phyloP scores from a whole-genome alignment of 92 coral and sea anemone genomes.

The Epizoanthus illoricatus region DNA sequence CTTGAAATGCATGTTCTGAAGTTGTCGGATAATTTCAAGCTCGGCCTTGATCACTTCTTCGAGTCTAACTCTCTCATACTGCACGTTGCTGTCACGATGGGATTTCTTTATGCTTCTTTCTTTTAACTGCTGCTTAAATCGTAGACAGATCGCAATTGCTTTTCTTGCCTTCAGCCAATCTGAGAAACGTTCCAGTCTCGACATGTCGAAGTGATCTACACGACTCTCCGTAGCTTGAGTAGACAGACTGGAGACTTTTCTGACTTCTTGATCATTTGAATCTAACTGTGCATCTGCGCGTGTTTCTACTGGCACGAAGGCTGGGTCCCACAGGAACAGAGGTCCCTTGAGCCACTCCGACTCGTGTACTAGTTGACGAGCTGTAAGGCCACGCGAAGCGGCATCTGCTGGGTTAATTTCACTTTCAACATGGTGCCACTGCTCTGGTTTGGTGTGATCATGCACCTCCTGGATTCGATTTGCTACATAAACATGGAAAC shows the following conservation, averaged over 20 bases:
- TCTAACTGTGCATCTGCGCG: slow-evolving; percentile 1
- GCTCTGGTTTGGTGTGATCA: too few relatives aligned
- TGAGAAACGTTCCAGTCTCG: slow-evolving; percentile 48
- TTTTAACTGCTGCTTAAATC: slow-evolving; percentile 13
- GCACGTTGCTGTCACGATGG: background rate
- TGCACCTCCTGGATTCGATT: too few relatives aligned
- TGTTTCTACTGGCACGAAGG: background rate
- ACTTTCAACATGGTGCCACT: background rate
- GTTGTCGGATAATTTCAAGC: slow-evolving; percentile 26
- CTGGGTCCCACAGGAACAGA: slow-evolving; percentile 37
- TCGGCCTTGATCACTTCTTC: slow-evolving; percentile 45
- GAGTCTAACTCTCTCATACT: slow-evolving; percentile 24
- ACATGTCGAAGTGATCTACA: slow-evolving; percentile 21
- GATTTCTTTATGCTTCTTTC: background rate
- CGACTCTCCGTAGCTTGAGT: background rate
- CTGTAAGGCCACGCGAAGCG: slow-evolving; percentile 37
- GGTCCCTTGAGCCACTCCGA: slow-evolving; percentile 49
- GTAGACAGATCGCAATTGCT: slow-evolving; percentile 49
- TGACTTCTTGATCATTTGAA: slow-evolving; percentile 39
- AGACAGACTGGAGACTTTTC: slow-evolving; percentile 13
- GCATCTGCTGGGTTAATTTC: slow-evolving; percentile 38
- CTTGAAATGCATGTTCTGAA: slow-evolving; percentile 39
- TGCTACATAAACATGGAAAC: too few relatives aligned
- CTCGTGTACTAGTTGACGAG: slow-evolving; percentile 32
- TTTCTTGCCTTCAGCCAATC: slow-evolving; percentile 43